These are phyloP conservation scores for Bilobella aurantiaca DNA, from an alignment of 1,140 invertebrate species.

Conservation along the genomic window DNA sequence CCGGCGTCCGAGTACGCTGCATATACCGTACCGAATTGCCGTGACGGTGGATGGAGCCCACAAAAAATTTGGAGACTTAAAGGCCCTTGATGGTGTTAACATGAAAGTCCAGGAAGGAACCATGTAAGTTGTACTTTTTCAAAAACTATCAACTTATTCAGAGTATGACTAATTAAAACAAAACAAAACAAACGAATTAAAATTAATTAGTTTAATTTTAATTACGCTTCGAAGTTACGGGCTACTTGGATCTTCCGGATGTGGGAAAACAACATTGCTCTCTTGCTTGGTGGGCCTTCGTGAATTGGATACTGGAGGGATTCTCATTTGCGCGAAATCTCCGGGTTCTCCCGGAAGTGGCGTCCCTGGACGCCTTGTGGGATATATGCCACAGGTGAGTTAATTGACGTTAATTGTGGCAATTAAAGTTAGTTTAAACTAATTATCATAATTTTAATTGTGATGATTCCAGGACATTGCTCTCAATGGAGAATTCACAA, in stretches of 20 bases:
- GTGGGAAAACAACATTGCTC: constrained; percentile 72
- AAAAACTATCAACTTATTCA: neutral
- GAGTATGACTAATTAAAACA: neutral
- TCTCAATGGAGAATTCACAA: constrained; percentile 47
- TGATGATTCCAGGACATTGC: constrained; percentile 65
- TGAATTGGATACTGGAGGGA: constrained; percentile 66
- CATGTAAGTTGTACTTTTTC: neutral
- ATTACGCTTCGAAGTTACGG: neutral
- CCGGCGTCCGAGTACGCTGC: neutral
- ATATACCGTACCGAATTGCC: neutral
- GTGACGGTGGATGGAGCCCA: neutral
- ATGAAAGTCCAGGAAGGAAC: constrained; percentile 4
- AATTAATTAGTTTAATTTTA: too few species aligned
- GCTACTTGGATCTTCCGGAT: constrained; percentile 70
- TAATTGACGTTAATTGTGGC: neutral
- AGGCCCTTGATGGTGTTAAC: neutral
- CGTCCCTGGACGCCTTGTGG: constrained; percentile 70
- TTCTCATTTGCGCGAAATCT: constrained; percentile 71
- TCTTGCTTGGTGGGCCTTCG: constrained; percentile 75
- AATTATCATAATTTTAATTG: neutral
- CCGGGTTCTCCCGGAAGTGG: constrained; percentile 60
- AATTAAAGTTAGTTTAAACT: neutral
- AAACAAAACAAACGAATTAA: neutral
- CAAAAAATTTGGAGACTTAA: neutral
- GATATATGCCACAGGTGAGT: constrained; percentile 48